Conservation (phyloP, 2,113 vertebrate species). For the Sturnira hondurensis region DNA sequence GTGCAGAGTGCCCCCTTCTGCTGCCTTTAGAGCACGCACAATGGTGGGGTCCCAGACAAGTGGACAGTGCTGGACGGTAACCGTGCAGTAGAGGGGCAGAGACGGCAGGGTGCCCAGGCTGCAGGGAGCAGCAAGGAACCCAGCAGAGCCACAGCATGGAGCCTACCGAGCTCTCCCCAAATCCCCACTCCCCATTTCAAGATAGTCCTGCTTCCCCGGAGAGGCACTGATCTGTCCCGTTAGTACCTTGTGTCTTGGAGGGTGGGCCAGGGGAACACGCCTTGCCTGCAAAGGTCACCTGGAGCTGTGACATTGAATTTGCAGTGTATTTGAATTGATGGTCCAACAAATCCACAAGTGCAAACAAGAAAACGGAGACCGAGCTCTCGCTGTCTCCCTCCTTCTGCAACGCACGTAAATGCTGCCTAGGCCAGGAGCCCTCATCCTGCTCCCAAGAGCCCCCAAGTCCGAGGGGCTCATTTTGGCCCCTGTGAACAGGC, state of each 20-base stretch:
- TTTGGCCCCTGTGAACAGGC: no score
- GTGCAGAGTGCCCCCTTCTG: background rate
- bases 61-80: background rate
- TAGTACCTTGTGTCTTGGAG: rapidly evolving
- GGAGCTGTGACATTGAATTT: background rate
- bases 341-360: background rate
- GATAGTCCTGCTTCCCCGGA: background rate
- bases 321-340: background rate
- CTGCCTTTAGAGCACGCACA: background rate
- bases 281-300: background rate
- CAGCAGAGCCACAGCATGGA: background rate
- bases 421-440: background rate
- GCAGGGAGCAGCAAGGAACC: background rate
- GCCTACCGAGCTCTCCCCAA: background rate
- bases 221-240: rapidly evolving
- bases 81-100: background rate
- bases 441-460: background rate
- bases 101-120: background rate
- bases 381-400: rapidly evolving
- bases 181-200: background rate
- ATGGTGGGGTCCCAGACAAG: background rate
- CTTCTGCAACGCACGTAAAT: background rate
- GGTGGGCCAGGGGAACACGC: background rate
- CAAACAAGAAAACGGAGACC: background rate
- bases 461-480: background rate